A percentile compares a stretch with the other conserved stretches of the same genome.
Conservation (phyloP, 2,888 invertebrate species). For the Terebella lapidaria region DNA sequence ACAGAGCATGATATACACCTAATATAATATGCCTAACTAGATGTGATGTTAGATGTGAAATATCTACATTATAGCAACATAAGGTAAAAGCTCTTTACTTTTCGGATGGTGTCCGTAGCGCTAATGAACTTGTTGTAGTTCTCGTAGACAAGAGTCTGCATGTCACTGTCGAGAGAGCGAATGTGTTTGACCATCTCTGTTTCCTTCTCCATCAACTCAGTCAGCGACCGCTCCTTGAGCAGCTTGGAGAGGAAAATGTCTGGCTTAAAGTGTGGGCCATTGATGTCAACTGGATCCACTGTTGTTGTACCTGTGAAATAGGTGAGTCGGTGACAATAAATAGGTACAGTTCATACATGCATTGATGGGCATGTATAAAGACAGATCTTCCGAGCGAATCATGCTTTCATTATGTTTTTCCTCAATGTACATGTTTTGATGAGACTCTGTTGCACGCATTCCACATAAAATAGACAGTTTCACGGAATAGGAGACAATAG, state of each 20-base stretch:
- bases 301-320: conserved; percentile 67
- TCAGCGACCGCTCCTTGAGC: conserved; percentile 67
- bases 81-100: conserved; percentile 59
- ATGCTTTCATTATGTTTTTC: no score
- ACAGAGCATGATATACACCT: conserved; percentile 67
- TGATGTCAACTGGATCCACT: conserved; percentile 68
- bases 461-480: no score
- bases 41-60: no score
- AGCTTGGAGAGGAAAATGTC: conserved; percentile 68
- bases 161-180: conserved; percentile 92
- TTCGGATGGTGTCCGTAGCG: conserved; percentile 87
- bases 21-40: no score
- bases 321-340: no score
- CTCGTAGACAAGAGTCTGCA: conserved; percentile 98
- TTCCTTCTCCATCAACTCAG: conserved; percentile 93
- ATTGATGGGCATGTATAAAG: no score
- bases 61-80: no score
- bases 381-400: no score
- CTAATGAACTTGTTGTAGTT: conserved; percentile 99
- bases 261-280: conserved; percentile 75
- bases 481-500: no score
- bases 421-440: no score
- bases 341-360: no score
- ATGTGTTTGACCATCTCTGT: conserved; percentile 83
- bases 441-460: no score